These are phyloP conservation scores for Cyphomyrmex costatus DNA, from an alignment of 1,140 invertebrate species.

Conservation along the genomic window DNA sequence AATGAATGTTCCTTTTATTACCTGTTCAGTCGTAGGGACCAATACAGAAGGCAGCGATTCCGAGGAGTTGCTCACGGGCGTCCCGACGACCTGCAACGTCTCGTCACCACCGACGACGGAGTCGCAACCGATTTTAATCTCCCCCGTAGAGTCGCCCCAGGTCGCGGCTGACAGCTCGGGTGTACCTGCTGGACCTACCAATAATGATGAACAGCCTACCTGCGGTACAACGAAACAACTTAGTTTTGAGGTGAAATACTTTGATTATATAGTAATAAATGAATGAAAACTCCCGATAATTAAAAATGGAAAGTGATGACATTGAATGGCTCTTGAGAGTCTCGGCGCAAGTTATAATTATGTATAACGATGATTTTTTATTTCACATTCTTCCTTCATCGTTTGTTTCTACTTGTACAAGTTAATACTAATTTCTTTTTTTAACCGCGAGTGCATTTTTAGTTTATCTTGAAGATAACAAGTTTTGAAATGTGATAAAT, in stretches of 20 bases:
- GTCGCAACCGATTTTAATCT: slow-evolving; percentile 74
- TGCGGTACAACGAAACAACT: slow-evolving; percentile 83
- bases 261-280: slow-evolving; percentile 26
- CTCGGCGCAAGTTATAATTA: not conserved
- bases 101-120: slow-evolving; percentile 80
- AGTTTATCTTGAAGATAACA: too few relatives aligned
- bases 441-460: too few relatives aligned
- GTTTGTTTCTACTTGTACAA: too few relatives aligned
- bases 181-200: slow-evolving; percentile 76
- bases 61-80: slow-evolving; percentile 82
- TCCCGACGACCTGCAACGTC: slow-evolving; percentile 80
- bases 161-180: slow-evolving; percentile 64
- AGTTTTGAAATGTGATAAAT: too few relatives aligned
- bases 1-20: slow-evolving; percentile 39
- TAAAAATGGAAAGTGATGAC: too few relatives aligned
- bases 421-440: too few relatives aligned
- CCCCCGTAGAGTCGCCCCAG: slow-evolving; percentile 65
- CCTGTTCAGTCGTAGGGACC: slow-evolving; percentile 82
- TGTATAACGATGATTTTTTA: too few relatives aligned
- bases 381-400: too few relatives aligned
- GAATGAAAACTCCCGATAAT: too few relatives aligned
- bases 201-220: slow-evolving; percentile 81
- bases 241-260: slow-evolving; percentile 81
- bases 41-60: slow-evolving; percentile 85
- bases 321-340: not conserved